These are phyloP conservation scores for Lasioglossum figueresi DNA, from an alignment of 2,888 invertebrate species.

Conservation along the genomic window DNA sequence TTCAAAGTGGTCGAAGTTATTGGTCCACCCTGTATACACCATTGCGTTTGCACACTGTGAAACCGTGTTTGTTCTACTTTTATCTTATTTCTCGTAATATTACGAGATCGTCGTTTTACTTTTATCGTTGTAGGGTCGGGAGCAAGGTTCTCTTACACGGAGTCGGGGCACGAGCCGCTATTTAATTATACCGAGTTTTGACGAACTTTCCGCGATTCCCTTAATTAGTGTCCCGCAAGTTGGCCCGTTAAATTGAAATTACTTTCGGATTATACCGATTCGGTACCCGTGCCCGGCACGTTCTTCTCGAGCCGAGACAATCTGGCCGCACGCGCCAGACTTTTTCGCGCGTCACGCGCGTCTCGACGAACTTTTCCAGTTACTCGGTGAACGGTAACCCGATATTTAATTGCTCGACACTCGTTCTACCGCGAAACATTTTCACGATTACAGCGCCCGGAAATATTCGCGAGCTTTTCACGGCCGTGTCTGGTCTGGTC, in stretches of 20 bases:
- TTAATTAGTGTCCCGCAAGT: slow-evolving; percentile 60
- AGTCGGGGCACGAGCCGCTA: slow-evolving; percentile 36
- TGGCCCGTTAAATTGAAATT: slow-evolving; percentile 48
- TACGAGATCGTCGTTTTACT: slow-evolving; percentile 9
- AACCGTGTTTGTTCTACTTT: not conserved
- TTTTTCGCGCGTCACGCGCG: slow-evolving; percentile 10
- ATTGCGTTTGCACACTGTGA: not conserved
- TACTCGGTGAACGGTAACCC: not conserved
- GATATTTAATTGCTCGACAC: slow-evolving; percentile 33
- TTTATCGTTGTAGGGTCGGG: not conserved
- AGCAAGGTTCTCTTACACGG: slow-evolving; percentile 33
- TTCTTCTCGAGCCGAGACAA: slow-evolving; percentile 1
- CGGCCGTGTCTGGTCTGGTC: not conserved
- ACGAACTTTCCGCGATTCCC: slow-evolving; percentile 61
- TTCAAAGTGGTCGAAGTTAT: too few species aligned
- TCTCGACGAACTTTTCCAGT: slow-evolving; percentile 18
- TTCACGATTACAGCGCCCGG: not conserved
- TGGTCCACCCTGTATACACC: not conserved
- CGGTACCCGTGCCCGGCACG: not conserved
- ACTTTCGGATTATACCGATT: slow-evolving; percentile 50
- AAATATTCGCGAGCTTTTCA: slow-evolving; percentile 9
- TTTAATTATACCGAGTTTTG: slow-evolving; percentile 65
- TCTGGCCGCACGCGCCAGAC: not conserved
- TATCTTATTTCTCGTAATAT: not conserved
- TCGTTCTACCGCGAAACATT: slow-evolving; percentile 9